phyloP scores from a whole-genome alignment of 2,888 invertebrate species.

The Rhingia rostrata region DNA sequence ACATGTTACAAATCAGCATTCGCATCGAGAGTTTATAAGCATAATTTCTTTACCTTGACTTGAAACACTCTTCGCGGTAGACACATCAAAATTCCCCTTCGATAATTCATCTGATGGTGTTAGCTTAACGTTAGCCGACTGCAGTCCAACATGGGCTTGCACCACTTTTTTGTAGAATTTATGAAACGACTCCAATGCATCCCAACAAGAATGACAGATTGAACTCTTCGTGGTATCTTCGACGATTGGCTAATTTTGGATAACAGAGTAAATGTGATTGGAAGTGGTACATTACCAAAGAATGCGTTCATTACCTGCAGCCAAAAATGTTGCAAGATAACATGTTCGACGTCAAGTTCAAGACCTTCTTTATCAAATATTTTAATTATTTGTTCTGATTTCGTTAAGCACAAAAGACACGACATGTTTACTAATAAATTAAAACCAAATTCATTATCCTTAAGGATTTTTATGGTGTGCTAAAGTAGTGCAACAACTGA shows the following conservation, averaged over 20 bases:
- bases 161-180: constrained; percentile 77
- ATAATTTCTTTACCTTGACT: constrained; percentile 31
- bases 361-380: constrained; percentile 47
- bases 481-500: no score
- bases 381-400: constrained; percentile 15
- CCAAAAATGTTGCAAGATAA: constrained; percentile 78
- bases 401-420: constrained; percentile 40
- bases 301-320: constrained; percentile 52
- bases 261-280: not conserved
- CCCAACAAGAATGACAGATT: constrained; percentile 78
- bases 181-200: constrained; percentile 77
- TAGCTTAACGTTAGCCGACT: not conserved
- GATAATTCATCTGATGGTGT: not conserved
- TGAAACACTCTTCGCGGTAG: constrained; percentile 64
- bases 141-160: constrained; percentile 72
- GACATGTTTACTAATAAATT: constrained; percentile 4
- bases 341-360: constrained; percentile 69
- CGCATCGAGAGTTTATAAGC: not conserved
- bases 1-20: not conserved
- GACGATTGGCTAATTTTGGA: constrained; percentile 38
- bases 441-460: no score
- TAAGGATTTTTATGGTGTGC: no score
- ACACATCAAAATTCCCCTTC: constrained; percentile 9
- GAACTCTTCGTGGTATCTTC: constrained; percentile 15
- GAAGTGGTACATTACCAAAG: not conserved